Conservation (phyloP, 2,113 vertebrate genomes). For the Callocephalon fimbriatum region DNA sequence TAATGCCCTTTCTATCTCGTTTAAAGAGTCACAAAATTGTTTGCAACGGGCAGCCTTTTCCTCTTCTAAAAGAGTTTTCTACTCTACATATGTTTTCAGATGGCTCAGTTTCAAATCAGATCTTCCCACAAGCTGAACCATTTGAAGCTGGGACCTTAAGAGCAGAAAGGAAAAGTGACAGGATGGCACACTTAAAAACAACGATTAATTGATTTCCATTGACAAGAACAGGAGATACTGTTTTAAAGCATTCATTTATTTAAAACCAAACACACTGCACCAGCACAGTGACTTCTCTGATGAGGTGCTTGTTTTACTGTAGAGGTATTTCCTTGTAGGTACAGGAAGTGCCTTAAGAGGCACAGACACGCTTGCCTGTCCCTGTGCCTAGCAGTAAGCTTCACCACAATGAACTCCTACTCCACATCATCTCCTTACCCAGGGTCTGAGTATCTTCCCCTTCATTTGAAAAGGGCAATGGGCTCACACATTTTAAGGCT, state of each 20-base stretch:
- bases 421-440: not conserved
- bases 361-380: not conserved
- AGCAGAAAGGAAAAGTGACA: not conserved
- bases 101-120: not conserved
- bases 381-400: not conserved
- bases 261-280: not conserved
- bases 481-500: not conserved
- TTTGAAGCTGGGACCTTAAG: not conserved
- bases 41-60: not conserved
- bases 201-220: not conserved
- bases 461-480: not conserved
- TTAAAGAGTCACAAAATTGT: not conserved
- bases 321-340: not conserved
- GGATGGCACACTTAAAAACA: not conserved
- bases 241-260: not conserved
- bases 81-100: not conserved
- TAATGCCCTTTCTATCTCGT: not conserved
- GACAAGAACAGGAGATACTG: not conserved
- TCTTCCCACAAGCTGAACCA: not conserved
- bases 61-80: not conserved
- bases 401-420: not conserved
- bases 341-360: rapidly evolving
- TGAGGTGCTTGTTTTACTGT: not conserved
- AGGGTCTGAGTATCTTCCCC: not conserved
- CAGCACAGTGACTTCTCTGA: not conserved